phyloP scores from a whole-genome alignment of 2,113 vertebrate species.

The Neomonachus schauinslandi region DNA sequence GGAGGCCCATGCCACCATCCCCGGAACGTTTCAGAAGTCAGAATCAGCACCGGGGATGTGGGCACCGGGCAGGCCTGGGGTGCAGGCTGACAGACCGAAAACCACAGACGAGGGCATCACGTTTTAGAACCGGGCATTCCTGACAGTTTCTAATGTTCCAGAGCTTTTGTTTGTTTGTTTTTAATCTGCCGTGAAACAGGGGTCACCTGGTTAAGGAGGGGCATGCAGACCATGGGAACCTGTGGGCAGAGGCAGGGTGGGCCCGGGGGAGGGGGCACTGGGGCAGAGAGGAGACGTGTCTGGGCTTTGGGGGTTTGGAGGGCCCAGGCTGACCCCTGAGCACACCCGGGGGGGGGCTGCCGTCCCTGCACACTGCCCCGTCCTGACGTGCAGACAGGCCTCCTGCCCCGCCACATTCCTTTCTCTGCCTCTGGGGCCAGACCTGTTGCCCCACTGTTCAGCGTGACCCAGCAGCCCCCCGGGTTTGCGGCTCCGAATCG shows the following conservation, averaged over 20 bases:
- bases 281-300: not conserved
- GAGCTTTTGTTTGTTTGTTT: not conserved
- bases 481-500: not conserved
- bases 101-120: not conserved
- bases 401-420: not conserved
- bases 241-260: not conserved
- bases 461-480: not conserved
- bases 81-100: not conserved
- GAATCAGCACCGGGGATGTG: not conserved
- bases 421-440: not conserved
- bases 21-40: not conserved
- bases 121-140: not conserved
- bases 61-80: not conserved
- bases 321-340: not conserved
- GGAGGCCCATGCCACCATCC: not conserved
- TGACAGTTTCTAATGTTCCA: not conserved
- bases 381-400: accelerated
- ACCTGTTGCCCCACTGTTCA: not conserved
- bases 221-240: not conserved
- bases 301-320: not conserved
- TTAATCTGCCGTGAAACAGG: not conserved
- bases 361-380: accelerated
- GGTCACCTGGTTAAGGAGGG: not conserved
- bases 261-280: accelerated
- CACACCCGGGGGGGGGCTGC: accelerated